Conservation (phyloP, 2,888 invertebrate genomes). For the Caenorhabditis drosophilae region DNA sequence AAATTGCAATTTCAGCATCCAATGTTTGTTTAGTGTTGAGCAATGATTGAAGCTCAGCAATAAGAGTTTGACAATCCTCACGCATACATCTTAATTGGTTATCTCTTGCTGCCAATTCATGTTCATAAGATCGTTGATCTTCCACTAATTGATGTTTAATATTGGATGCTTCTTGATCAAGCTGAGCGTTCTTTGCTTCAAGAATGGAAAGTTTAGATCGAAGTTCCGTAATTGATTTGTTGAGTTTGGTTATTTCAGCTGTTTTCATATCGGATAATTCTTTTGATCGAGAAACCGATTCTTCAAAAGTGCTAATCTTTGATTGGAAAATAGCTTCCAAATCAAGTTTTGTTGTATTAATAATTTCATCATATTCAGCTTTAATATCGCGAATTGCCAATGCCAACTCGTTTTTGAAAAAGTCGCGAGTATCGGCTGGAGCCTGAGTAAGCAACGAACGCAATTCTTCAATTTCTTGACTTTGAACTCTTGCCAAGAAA, state of each 20-base stretch:
- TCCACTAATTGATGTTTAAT: constrained; percentile 71
- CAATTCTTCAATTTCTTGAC: constrained; percentile 72
- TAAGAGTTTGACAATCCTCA: constrained; percentile 69
- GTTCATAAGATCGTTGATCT: constrained; percentile 69
- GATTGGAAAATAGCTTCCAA: constrained; percentile 72
- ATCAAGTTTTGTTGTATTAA: constrained; percentile 70
- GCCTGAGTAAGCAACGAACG: constrained; percentile 55
- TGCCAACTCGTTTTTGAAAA: constrained; percentile 73
- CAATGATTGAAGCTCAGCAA: constrained; percentile 68
- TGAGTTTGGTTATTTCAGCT: constrained; percentile 68
- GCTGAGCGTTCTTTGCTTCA: constrained; percentile 28
- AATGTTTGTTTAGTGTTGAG: constrained; percentile 73
- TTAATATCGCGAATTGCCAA: constrained; percentile 72
- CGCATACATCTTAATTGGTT: constrained; percentile 68
- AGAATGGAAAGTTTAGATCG: constrained; percentile 32
- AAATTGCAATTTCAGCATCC: constrained; percentile 74
- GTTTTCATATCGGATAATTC: constrained; percentile 70
- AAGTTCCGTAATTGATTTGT: constrained; percentile 26
- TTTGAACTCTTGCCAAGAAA: constrained; percentile 72
- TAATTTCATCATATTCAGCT: constrained; percentile 71
- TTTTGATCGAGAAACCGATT: constrained; percentile 72
- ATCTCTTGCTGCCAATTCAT: constrained; percentile 69
- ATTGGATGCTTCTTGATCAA: constrained; percentile 67
- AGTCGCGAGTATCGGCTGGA: constrained; percentile 71
- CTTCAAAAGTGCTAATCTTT: constrained; percentile 57